Evolutionary conservation across 2,797 vertebrate genomes (phyloP), one percentile per base, ranked within the genome.

Genomic region (Myotis daubentonii): DNA sequence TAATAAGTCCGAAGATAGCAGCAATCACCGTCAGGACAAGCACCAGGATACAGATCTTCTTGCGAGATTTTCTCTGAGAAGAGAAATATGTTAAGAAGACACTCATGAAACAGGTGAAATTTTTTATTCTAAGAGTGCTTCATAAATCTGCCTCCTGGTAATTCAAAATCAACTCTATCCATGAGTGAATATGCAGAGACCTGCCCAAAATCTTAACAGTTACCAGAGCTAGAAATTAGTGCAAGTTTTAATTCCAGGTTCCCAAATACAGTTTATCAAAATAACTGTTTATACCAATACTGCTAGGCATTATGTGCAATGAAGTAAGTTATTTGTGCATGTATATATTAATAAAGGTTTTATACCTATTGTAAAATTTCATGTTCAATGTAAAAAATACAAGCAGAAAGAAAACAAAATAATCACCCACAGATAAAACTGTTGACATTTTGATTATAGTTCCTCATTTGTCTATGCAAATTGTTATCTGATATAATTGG

Each of bases 41-140:
- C 55, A 98, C 97, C 94, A 99, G 98, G 98, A 99, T 99, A 96
- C 99, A 99, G 96, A 99, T 99, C 99, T 99, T 99, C 99, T 99
- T 99, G 95, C 99, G 98, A 70, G 99, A 99, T 97, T 99, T 99
- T 98, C 99, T 99, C 99, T 99, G 97, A 97, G 87, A 97, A 94
- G 98, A 98, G 94, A 96, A 97, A 95, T 92, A 96, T 22, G 95
- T 90, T 70, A 97, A 96, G 51, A 94, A 95, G 92, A 97, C 28
- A 78, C 49, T 94, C 92, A 93, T 97, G 95, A 98, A 96, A 96
- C 70, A 93, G 79, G 49, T 91, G 71, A 60, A 78, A 85, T 11
- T 23, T 36, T 82, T 87, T 60, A 57, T 74, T 80, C 53, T 89
- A 82, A 88, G 96, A 96, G 51, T 75, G 93, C 57, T 78, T 96